Evolutionary conservation across 2,797 vertebrate genomes (phyloP), one percentile per base, ranked within the genome.

Genomic region (Linurgus olivaceus): DNA sequence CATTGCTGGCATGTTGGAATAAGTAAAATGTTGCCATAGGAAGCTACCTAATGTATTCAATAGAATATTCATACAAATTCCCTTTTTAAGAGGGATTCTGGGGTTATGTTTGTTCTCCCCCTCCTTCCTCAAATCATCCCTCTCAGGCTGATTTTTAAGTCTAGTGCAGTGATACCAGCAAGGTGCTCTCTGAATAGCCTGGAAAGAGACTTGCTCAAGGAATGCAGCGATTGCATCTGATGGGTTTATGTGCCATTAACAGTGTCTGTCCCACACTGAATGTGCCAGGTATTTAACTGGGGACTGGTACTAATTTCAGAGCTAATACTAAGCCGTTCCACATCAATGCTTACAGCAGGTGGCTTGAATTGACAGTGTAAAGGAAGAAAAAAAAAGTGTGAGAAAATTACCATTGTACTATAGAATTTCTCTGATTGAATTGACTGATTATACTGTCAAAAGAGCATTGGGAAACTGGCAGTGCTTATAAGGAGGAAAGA

Each of bases 301-400:
- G 98, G 98, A 98, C 98, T 98, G 98, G 98, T 98, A 98, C 98
- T 99, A 99, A 99, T 99, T 99, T 99, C 99, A 98, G 98, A 99
- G 98, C 98, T 99, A 99, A 99, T 99, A 98, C 98, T 97, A 98
- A 99, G 98, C 98, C 44, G 98, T 99, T 99, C 98, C 98, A 98
- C 98, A 97, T 98, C 98, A 98, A 57, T 98, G 98, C 97, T 97
- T 98, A 97, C 98, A 98, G 98, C 98, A 98, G 98, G 98, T 98
- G 98, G 98, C 97, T 98, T 97, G 98, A 98, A 98, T 97, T 97
- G 98, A 98, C 98, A 97, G 97, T 96, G 96, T 97, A 97, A 97
- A 98, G 96, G 80, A 73, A 93, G 59, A 81, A 96, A 97, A 97
- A 97, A 97, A 98, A 97, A 97, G 96, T 97, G 97, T 94, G 95